phyloP scores from a whole-genome alignment of 2,888 invertebrate species.

The Dermolepida albohirtum region DNA sequence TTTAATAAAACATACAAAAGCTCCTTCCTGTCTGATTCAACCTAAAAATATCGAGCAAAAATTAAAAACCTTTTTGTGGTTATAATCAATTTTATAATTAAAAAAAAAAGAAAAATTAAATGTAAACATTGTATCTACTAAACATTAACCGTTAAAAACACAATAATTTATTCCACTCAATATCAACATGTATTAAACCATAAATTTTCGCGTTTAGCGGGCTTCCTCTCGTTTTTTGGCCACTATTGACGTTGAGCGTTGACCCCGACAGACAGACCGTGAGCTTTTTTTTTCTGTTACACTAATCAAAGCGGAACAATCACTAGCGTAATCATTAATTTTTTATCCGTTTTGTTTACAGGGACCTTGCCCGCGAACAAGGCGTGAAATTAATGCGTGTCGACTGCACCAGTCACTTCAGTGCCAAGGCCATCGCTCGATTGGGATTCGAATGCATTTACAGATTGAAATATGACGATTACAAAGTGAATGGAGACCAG shows the following conservation, averaged over 20 bases:
- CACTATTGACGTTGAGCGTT: slow-evolving; percentile 14
- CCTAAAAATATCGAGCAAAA: no score
- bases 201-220: no score
- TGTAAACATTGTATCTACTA: no score
- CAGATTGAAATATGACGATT: slow-evolving; percentile 74
- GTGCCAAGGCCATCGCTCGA: slow-evolving; percentile 78
- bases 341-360: slow-evolving; percentile 63
- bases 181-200: no score
- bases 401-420: slow-evolving; percentile 82
- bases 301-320: slow-evolving; percentile 3
- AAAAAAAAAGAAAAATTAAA: no score
- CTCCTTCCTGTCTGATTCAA: no score
- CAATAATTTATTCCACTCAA: no score
- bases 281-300: background rate
- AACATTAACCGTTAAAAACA: no score
- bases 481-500: slow-evolving; percentile 69
- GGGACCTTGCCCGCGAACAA: slow-evolving; percentile 68
- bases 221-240: background rate
- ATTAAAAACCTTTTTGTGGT: no score
- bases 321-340: slow-evolving; percentile 17
- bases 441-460: slow-evolving; percentile 78
- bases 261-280: slow-evolving; percentile 3
- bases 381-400: slow-evolving; percentile 74
- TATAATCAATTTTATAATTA: no score
- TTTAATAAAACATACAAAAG: no score